Conservation (phyloP, 1,140 invertebrate genomes). For the Pollicipes pollicipes region DNA sequence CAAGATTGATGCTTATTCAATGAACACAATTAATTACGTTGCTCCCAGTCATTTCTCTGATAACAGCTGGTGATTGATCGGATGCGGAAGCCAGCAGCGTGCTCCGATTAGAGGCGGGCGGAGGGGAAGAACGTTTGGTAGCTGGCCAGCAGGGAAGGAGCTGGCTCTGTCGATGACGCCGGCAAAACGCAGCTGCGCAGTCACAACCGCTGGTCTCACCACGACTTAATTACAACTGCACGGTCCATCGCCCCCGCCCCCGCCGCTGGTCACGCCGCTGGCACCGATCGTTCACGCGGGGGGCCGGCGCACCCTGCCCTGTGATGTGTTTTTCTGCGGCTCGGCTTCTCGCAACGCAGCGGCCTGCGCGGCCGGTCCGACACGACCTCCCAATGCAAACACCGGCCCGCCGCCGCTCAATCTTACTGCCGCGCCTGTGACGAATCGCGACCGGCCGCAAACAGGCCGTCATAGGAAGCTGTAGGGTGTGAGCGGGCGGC, state of each 20-base stretch:
- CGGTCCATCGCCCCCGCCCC: neutral
- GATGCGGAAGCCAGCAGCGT: neutral
- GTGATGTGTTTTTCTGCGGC: neutral
- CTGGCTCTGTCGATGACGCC: too few species aligned
- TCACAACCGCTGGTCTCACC: too few species aligned
- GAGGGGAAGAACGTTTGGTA: too few species aligned
- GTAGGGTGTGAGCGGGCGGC: too few species aligned
- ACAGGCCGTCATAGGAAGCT: too few species aligned
- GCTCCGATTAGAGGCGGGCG: too few species aligned
- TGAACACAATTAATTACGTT: conserved; percentile 1
- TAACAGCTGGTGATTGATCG: neutral
- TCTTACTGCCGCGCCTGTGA: neutral
- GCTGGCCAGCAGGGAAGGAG: too few species aligned
- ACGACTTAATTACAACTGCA: too few species aligned
- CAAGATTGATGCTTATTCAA: neutral
- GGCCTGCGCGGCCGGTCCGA: neutral
- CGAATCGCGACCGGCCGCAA: neutral
- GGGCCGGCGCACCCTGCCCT: too few species aligned
- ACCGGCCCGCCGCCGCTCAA: neutral
- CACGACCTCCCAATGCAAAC: neutral
- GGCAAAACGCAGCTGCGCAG: too few species aligned
- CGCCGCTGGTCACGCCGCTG: too few species aligned
- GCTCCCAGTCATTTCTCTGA: neutral
- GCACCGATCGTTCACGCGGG: neutral
- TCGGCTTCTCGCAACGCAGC: too few species aligned